Evolutionary conservation across 2,888 invertebrate genomes (phyloP).

Genomic region (Ophraella communa): DNA sequence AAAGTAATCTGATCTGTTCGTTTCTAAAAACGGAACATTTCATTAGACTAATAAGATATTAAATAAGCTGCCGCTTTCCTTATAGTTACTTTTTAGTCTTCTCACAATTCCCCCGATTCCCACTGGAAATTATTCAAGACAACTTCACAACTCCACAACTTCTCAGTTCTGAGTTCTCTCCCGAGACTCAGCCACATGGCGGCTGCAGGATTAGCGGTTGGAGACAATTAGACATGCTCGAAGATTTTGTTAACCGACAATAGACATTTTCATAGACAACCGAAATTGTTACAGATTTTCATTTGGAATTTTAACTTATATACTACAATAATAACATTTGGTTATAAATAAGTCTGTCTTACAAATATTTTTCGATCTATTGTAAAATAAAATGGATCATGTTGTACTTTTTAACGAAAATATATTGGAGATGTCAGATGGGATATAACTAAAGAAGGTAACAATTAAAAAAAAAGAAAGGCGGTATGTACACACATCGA

Average conservation of each 20-base stretch:
- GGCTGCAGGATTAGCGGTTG: conserved; percentile 31
- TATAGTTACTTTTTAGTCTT: neutral
- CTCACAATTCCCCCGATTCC: conserved; percentile 19
- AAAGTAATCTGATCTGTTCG: neutral
- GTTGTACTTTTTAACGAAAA: too few species aligned
- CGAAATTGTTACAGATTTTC: neutral
- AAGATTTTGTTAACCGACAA: conserved; percentile 13
- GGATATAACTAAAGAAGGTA: too few species aligned
- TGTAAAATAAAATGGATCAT: too few species aligned
- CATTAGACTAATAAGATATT: neutral
- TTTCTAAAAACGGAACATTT: neutral
- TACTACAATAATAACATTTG: too few species aligned
- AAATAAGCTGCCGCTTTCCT: neutral
- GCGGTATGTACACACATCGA: too few species aligned
- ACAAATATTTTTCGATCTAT: too few species aligned
- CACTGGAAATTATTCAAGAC: conserved; percentile 28
- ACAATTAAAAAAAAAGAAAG: too few species aligned
- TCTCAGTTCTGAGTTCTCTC: conserved; percentile 33
- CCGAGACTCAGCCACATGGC: conserved; percentile 24
- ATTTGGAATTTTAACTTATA: too few species aligned
- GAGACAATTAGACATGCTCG: conserved; percentile 34
- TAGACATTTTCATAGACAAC: neutral
- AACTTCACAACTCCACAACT: conserved; percentile 32
- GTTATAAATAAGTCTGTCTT: too few species aligned
- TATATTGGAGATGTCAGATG: too few species aligned